Evolutionary conservation across 2,113 vertebrate species (phyloP), one percentile per base, ranked within the genome.

Genomic region (Cichladusa arquata): DNA sequence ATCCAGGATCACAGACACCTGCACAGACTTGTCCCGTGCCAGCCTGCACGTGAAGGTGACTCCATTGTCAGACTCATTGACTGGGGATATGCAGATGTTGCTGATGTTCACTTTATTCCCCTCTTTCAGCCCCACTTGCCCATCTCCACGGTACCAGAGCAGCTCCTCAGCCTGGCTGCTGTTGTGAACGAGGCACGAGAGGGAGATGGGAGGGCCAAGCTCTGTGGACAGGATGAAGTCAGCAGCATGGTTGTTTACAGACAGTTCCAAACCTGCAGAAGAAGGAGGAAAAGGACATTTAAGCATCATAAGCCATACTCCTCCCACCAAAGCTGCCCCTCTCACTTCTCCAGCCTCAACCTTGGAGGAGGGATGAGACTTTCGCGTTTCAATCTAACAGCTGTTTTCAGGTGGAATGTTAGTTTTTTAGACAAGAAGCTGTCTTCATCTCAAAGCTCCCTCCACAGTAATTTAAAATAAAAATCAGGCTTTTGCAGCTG

Each of bases 21-120:
- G 97, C 56, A 98, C 48, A 0, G 94, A 83, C 36, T n/a, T 74
- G 67, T 98, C 8, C 19, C 97, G 92, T 1, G 81, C 93, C 76
- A 98, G 73, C 87, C 6, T 94, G 97, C 98, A 98, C 1, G 97
- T 97, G 50, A 98, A 98, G 73, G 81, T 83, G 54, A 98, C 95
- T 3, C 97, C 97, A 0, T 98, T 31, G 93, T 98, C 98, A 0
- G 96, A 42, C 76, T 86, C 71, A 0, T 62, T 92, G 87, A 98
- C 79, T 1, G 97, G 90, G 47, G 86, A 95, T 18, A 98, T 33
- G n/a, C 98, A 98, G 88, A 98, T 45, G 34, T 87, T 93, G 45
- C 98, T 98, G 88, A 92, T 12, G 54, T 98, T 98, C 71, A 98
- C 93, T 80, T 77, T 97, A 47, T 98, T 98, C 11, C 80, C 97